Evolutionary conservation across 1,140 invertebrate genomes (phyloP).

Genomic region (Apis dorsata): DNA sequence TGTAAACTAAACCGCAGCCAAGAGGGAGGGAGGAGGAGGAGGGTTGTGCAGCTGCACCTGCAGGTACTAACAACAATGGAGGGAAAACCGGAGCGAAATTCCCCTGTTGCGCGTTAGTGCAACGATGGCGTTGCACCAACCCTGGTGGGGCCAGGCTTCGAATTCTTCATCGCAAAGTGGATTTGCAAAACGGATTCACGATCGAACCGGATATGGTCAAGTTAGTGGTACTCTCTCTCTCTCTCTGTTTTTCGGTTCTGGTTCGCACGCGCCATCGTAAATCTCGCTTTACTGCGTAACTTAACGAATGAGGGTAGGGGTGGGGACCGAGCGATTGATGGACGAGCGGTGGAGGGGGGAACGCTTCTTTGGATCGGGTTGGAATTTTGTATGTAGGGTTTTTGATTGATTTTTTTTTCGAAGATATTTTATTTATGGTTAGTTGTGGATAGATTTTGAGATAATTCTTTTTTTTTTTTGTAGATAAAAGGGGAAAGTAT

Average conservation of each 20-base stretch:
- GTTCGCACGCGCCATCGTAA: not conserved
- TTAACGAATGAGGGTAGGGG: not conserved
- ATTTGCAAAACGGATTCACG: conserved; percentile 9
- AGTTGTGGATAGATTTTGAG: too few species aligned
- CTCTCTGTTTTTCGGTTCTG: not conserved
- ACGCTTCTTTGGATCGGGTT: not conserved
- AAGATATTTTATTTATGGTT: too few species aligned
- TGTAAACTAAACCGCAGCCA: conserved; percentile 59
- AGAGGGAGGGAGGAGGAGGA: not conserved
- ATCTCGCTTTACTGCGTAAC: conserved; percentile 7
- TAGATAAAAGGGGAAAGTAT: too few species aligned
- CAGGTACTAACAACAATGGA: not conserved
- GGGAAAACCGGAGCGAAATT: not conserved
- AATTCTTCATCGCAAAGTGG: conserved; percentile 25
- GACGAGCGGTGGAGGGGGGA: not conserved
- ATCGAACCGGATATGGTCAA: not conserved
- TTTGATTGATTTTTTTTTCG: too few species aligned
- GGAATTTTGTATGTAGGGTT: not conserved
- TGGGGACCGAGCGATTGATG: not conserved
- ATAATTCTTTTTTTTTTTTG: too few species aligned
- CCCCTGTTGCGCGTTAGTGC: conserved; percentile 21
- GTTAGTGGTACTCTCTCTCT: not conserved
- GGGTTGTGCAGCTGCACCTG: conserved; percentile 18
- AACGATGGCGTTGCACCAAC: not conserved
- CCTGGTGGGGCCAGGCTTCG: not conserved